Base-by-base conservation (phyloP, 2,888 invertebrate genomes). In the Tiphia femorata region DNA sequence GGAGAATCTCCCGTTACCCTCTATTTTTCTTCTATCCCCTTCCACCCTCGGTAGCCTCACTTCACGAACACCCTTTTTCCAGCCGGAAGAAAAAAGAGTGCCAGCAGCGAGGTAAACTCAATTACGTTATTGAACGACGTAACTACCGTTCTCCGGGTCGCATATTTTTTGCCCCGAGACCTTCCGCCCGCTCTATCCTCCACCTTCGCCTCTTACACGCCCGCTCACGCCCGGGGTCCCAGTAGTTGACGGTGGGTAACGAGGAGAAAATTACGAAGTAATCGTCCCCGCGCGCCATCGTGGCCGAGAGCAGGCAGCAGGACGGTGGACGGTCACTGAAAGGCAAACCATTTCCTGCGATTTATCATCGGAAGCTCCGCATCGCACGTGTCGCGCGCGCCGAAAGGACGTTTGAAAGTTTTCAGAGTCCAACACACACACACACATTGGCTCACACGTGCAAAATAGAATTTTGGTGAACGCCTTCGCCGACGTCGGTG, bases 81-180 rank as follows among this genome's bases (percentile, higher is more conserved):
- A n/a, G n/a, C n/a, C n/a, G n/a, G n/a, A n/a, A n/a, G n/a, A n/a
- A n/a, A 33, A 33, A 14, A 33, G 12, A 14, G 12, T 12, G 12
- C 14, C 33, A 33, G 12, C 33, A 33, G 33, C 33, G 33, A 12
- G 8, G 33, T 33, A 33, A 33, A 33, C 33, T 33, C 33, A 33
- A 33, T 33, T 33, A 33, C 33, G 33, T 33, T 33, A 33, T 33
- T 33, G 33, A n/a, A n/a, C 33, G 33, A n/a, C 33, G 33, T 33
- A 33, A 33, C 33, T 33, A 33, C 12, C 33, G 33, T 33, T 14
- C 33, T 33, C 33, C 33, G 33, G 14, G 6, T 33, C 33, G 14
- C 12, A 33, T 33, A 33, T 33, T 33, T 33, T 33, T 14, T 3
- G 12, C 14, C 12, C 1, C n/a, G n/a, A n/a, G n/a, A n/a, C 7